phyloP scores from a whole-genome alignment of 2,888 invertebrate genomes.

The Hirtodrosophila confusa region DNA sequence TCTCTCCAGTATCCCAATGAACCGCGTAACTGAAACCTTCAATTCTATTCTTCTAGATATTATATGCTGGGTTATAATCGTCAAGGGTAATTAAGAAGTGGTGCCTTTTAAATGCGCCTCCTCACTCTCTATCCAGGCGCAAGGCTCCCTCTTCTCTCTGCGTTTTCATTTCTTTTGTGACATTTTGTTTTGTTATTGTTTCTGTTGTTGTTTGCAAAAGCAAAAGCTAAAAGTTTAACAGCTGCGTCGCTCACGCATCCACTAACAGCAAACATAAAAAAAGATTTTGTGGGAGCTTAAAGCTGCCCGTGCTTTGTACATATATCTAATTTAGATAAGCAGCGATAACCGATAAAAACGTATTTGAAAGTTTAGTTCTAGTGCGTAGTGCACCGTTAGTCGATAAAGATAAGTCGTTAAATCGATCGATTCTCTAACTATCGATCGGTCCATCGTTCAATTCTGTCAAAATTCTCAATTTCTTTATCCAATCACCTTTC shows the following conservation, averaged over 20 bases:
- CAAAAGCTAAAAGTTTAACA: conserved; percentile 40
- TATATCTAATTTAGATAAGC: conserved; percentile 28
- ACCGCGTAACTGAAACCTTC: conserved; percentile 67
- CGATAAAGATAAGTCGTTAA: conserved; percentile 5
- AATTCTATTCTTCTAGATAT: conserved; percentile 83
- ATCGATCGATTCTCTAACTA: conserved; percentile 22
- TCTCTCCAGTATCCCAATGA: conserved; percentile 17
- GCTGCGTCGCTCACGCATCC: conserved; percentile 34
- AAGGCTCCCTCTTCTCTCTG: conserved; percentile 27
- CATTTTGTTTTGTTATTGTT: conserved; percentile 29
- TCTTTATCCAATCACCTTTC: conserved; percentile 6
- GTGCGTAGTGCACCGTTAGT: conserved; percentile 32
- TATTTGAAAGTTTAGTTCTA: conserved; percentile 25
- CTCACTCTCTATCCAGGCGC: background rate
- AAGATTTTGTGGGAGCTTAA: conserved; percentile 5
- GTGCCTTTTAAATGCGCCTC: conserved; percentile 7
- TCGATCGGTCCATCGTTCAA: conserved; percentile 27
- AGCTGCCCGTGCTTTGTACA: conserved; percentile 42
- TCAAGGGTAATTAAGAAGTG: conserved; percentile 83
- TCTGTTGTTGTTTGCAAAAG: conserved; percentile 16
- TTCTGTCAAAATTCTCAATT: conserved; percentile 16
- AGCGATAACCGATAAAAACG: conserved; percentile 15
- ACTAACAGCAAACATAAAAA: conserved; percentile 43
- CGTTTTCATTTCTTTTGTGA: conserved; percentile 46
- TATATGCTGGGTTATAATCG: conserved; percentile 85